phyloP scores from a whole-genome alignment of 30 jellyfish, hydroid and myxozoan species.

The Cassiopea andromeda region DNA sequence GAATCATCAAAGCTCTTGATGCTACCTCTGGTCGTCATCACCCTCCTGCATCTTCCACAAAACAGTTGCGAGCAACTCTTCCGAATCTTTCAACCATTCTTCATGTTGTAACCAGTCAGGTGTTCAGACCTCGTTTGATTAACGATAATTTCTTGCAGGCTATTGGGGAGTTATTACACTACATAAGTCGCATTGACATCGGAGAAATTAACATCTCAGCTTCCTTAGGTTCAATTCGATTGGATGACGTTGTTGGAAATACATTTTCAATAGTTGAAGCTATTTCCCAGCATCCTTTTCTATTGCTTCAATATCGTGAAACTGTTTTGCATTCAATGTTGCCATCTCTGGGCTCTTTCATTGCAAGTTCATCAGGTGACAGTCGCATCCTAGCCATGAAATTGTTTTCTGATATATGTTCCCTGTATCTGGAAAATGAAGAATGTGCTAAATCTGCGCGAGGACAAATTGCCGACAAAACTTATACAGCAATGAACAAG shows the following conservation, averaged over 20 bases:
- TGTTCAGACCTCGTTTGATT: slow-evolving; percentile 80
- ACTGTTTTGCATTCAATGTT: slow-evolving; percentile 45
- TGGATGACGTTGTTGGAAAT: slow-evolving; percentile 68
- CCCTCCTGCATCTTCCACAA: slow-evolving; percentile 80
- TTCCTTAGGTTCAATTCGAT: slow-evolving; percentile 27
- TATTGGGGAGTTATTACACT: slow-evolving; percentile 56
- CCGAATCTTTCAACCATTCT: slow-evolving; percentile 76
- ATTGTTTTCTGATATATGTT: slow-evolving; percentile 75
- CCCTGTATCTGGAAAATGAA: slow-evolving; percentile 79
- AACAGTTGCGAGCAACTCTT: slow-evolving; percentile 72
- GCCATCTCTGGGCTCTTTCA: slow-evolving; percentile 78
- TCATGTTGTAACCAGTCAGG: slow-evolving; percentile 84
- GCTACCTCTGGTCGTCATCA: slow-evolving; percentile 87
- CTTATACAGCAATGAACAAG: slow-evolving; percentile 18
- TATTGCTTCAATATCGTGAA: slow-evolving; percentile 67
- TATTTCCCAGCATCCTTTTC: slow-evolving; percentile 86
- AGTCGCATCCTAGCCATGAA: slow-evolving; percentile 76
- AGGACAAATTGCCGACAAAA: slow-evolving; percentile 19
- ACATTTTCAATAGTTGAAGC: slow-evolving; percentile 92
- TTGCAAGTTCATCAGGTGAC: slow-evolving; percentile 73
- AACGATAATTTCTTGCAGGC: slow-evolving; percentile 59
- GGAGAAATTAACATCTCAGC: slow-evolving; percentile 80
- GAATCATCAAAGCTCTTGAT: slow-evolving; percentile 68
- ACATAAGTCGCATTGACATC: slow-evolving; percentile 52
- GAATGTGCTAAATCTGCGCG: slow-evolving; percentile 65